Base-by-base conservation (phyloP, 1,140 invertebrate species). In the Aphis craccivora region DNA sequence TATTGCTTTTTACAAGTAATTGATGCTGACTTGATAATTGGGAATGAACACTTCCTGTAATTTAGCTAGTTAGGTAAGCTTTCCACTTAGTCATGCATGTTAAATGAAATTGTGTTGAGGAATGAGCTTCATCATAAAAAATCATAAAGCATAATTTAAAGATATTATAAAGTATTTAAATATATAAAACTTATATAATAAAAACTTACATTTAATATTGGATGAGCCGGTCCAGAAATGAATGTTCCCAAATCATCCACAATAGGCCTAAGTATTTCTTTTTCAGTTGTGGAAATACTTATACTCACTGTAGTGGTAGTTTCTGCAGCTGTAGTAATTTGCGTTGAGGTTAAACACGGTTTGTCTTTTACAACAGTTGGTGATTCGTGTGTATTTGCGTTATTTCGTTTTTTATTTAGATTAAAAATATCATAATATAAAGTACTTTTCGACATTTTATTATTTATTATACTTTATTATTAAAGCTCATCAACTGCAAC, bases 1-100 rank as follows among this genome's bases (percentile, higher is more conserved):
- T 89, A 89, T 89, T 89, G 23, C n/a, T 40, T 55, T 55, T 48
- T 40, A 89, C 87, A n/a, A 89, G 20, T 37, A 89, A 55, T 89
- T 53, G 2, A 89, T 89, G 87, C 20, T 53, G 45, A 8, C 30
- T 55, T 35, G 51, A 35, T 55, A 89, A 53, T 89, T 89, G 87
- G 18, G 48, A 2, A 55, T 89, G 48, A 37, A 89, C 48, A 55
- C 48, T 89, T 45, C 84, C 84, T 84, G 40, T 43, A 22, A 9
- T 37, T 40, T 84, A 5, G 23, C 22, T 40, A 84, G 22, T 84
- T 84, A 43, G 37, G 23, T 43, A 37, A 40, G 37, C 81, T 83
- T 84, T 84, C 37, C 81, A 84, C 22, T 84, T 84, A 37, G 81
- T 40, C 81, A 84, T 84, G 81, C 81, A 84, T 7, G 37, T 83